These are phyloP conservation scores for Porites lutea DNA, from an alignment of 64 coral and sea anemone genomes.

Conservation along the genomic window DNA sequence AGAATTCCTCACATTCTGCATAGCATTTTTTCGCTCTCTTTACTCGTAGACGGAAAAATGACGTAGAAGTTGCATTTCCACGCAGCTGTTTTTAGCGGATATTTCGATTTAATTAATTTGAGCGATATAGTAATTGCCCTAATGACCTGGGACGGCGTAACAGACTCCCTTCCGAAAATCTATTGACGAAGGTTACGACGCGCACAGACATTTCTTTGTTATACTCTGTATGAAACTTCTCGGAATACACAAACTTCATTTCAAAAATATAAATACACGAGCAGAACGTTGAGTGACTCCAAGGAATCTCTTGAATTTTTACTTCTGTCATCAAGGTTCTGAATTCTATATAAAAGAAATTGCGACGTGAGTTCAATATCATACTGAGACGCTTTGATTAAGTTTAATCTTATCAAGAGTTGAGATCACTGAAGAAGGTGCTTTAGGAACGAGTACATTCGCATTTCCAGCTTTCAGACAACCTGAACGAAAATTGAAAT, in stretches of 20 bases:
- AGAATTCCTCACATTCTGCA: background rate
- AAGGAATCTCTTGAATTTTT: background rate
- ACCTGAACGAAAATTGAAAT: no score
- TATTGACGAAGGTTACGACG: background rate
- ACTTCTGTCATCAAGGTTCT: background rate
- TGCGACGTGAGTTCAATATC: background rate
- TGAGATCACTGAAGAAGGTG: background rate
- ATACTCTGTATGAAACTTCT: background rate
- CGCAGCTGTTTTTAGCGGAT: background rate
- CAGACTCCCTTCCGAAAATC: conserved; percentile 13
- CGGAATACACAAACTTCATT: background rate
- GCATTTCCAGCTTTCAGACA: background rate
- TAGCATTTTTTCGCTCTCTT: background rate
- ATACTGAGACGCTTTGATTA: conserved; percentile 4
- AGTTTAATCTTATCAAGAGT: background rate
- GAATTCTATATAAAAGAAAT: background rate
- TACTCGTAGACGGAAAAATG: background rate
- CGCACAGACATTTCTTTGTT: background rate
- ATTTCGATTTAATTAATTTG: background rate
- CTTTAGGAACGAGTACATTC: background rate
- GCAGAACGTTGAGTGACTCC: background rate
- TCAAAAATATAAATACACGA: background rate
- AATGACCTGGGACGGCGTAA: background rate
- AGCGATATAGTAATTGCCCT: background rate
- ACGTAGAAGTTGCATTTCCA: no score